phyloP scores from a whole-genome alignment of 2,113 vertebrate genomes.

The Raja brachyura region DNA sequence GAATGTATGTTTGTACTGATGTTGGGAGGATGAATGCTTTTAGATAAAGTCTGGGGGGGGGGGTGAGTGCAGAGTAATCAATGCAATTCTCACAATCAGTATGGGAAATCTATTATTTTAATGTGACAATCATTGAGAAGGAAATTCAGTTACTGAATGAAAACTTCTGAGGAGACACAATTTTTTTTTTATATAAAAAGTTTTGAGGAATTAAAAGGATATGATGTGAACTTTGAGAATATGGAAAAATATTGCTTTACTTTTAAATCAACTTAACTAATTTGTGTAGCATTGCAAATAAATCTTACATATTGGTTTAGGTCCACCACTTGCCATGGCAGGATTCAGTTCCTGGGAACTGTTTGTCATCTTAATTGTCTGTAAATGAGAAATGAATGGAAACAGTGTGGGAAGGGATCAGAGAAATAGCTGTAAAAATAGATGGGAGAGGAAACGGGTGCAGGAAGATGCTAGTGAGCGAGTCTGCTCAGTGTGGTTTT shows the following conservation, averaged over 20 bases:
- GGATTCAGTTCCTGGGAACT: too few relatives aligned
- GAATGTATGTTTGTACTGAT: not conserved
- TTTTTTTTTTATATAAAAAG: not conserved
- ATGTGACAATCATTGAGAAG: not conserved
- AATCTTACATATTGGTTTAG: not conserved
- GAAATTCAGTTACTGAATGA: not conserved
- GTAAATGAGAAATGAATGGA: too few relatives aligned
- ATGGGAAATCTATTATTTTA: not conserved
- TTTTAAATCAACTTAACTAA: not conserved
- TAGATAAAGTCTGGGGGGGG: too few relatives aligned
- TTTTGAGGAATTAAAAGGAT: not conserved
- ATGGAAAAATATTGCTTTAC: not conserved
- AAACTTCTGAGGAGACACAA: not conserved
- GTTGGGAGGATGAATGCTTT: not conserved
- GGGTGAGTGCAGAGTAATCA: not conserved
- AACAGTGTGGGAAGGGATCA: too few relatives aligned
- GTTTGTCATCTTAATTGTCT: too few relatives aligned
- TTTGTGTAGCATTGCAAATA: slow-evolving; percentile 3
- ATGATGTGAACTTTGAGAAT: not conserved
- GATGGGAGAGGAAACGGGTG: too few relatives aligned
- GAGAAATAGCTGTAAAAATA: too few relatives aligned
- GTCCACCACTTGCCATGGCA: not conserved
- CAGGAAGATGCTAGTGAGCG: too few relatives aligned
- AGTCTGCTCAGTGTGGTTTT: too few relatives aligned
- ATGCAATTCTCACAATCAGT: not conserved